Evolutionary conservation across 1,140 invertebrate genomes (phyloP), one percentile per base, ranked within the genome.

Genomic region (Cataglyphis hispanica): DNA sequence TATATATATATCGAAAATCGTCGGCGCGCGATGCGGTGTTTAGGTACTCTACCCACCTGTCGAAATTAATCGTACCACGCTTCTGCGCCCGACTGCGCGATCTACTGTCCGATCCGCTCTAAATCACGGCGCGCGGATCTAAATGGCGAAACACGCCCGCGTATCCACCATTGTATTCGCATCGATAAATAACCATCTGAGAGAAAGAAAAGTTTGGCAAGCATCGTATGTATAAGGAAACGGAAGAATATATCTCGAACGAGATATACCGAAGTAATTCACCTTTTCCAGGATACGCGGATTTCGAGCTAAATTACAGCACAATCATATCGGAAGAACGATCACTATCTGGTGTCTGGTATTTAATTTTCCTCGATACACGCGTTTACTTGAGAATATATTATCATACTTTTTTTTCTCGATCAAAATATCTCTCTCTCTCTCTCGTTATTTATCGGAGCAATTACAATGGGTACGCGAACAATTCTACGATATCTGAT

Each of bases 1-100:
- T n/a, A n/a, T n/a, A n/a, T n/a, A n/a, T n/a, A n/a, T 19, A 50
- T 72, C 53, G 66, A 83, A 83, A 83, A 83, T 80, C 63, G 50
- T 22, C 67, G 16, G 5, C 46, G 43, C 67, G 34, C 10, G n/a
- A 50, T 13, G 50, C 19, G 64, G 25, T 40, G 40, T 74, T 70
- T 80, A 27, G 78, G 6, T 40, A 19, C 19, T 37, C 31, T 10
- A n/a, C 25, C 25, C 40, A 74, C 13, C 67, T 74, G 67, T 83
- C 67, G 37, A 83, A 83, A 74, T 83, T 83, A 72, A 83, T 81
- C 53, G 78, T n/a, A 16, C 27, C 53, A 13, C 53, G 34, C 53
- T 66, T 19, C 16, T 22, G 63, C 34, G 22, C 10, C 19, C 43
- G 22, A 69, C 40, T 25, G 66, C 13, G 25, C 13, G 25, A 81